Evolutionary conservation across 2,797 vertebrate genomes (phyloP), one percentile per base, ranked within the genome.

Genomic region (Neosalanx taihuensis): DNA sequence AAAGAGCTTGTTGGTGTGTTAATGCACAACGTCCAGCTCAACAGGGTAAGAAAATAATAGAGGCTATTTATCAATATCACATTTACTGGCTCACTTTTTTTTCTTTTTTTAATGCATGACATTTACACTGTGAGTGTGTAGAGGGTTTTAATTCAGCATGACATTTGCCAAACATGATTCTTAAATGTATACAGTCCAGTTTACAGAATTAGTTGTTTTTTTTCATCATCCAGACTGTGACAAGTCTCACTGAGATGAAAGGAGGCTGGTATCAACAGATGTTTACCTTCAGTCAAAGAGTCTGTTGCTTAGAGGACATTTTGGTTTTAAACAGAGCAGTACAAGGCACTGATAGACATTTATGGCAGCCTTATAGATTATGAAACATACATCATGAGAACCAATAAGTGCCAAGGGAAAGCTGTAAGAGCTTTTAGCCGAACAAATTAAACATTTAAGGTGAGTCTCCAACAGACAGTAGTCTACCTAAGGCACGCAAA

Each of bases 1-100:
- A 84, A 60, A 74, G 75, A 87, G 72, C 73, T 93, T 76, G 84
- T 78, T 0, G 63, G 30, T 62, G 64, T 82, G 62, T 77, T 93
- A 83, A 78, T 92, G n/a, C 78, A 49, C 66, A 59, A 73, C 4
- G 61, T 69, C 59, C 81, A 69, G 64, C 67, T 76, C 60, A 53
- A 79, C 72, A 37, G 72, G 89, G 92, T 92, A 83, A 86, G 89
- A 72, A 4, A 60, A 0, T 3, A 2, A 51, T 56, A 35, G 10
- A 7, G 4, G n/a, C 26, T 37, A 59, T 29, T 35, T 74, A 26
- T 26, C 20, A 62, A 30, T 31, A 13, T 20, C 10, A n/a, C 33
- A 58, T 20, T 13, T 56, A 56, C 15, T 56, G 6, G 18, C n/a
- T 3, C 51, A n/a, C 4, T 49, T 49, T 49, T 6, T n/a, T 49